These are phyloP conservation scores for Philaethria dido DNA, from an alignment of 2,888 invertebrate species.

Conservation along the genomic window DNA sequence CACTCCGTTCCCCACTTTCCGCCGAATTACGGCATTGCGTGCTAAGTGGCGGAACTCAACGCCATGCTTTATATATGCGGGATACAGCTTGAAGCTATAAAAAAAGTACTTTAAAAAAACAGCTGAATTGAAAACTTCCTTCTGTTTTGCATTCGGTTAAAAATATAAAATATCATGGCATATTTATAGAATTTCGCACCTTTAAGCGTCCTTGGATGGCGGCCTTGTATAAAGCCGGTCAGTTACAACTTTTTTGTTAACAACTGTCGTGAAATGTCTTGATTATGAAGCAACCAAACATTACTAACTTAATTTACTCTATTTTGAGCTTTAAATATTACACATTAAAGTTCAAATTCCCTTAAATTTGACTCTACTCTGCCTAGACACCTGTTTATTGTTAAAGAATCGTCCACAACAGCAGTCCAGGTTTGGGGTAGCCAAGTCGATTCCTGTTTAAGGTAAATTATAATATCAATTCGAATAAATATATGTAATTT, in stretches of 20 bases:
- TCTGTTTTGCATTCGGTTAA: no score
- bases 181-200: slow-evolving; percentile 11
- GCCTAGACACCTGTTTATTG: background rate
- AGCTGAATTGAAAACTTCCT: no score
- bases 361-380: background rate
- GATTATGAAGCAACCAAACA: slow-evolving; percentile 13
- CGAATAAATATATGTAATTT: no score
- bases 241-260: slow-evolving; percentile 27
- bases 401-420: no score
- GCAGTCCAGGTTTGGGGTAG: background rate
- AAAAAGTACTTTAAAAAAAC: no score
- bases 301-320: background rate
- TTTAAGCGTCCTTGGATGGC: slow-evolving; percentile 15
- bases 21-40: no score
- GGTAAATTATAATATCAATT: slow-evolving; percentile 5
- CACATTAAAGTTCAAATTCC: background rate
- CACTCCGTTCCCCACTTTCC: no score
- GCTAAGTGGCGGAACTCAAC: no score
- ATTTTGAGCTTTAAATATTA: background rate
- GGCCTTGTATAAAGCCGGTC: slow-evolving; percentile 30
- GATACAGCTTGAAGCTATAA: no score
- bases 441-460: slow-evolving; percentile 7
- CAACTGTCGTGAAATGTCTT: slow-evolving; percentile 26
- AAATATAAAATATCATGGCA: background rate
- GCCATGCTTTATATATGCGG: no score